Evolutionary conservation across 1,140 invertebrate genomes (phyloP).

Genomic region (Samia ricini): DNA sequence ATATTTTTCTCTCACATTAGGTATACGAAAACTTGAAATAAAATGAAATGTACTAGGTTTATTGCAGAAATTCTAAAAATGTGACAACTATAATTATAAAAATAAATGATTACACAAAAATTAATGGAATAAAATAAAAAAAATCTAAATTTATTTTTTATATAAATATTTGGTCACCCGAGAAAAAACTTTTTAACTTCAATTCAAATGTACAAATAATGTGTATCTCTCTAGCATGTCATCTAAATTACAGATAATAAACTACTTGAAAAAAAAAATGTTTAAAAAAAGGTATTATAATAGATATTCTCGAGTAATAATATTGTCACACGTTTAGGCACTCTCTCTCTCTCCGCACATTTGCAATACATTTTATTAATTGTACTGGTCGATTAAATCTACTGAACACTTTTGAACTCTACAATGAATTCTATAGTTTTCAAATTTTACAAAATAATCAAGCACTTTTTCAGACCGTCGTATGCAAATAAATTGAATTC

Average conservation of each 20-base stretch:
- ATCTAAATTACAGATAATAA: background rate
- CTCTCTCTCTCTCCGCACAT: constrained; percentile 20
- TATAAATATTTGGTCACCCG: constrained; percentile 3
- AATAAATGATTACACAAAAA: background rate
- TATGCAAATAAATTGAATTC: constrained; percentile 11
- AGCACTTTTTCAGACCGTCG: constrained; percentile 59
- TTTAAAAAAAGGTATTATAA: background rate
- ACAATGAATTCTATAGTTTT: constrained; percentile 32
- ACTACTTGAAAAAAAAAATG: background rate
- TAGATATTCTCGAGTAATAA: constrained; percentile 20
- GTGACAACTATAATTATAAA: background rate
- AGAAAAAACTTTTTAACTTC: background rate
- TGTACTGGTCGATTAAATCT: constrained; percentile 46
- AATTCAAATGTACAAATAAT: background rate
- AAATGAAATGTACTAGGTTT: background rate
- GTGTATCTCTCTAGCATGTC: background rate
- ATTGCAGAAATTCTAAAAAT: background rate
- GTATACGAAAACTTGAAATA: background rate
- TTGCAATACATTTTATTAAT: constrained; percentile 26
- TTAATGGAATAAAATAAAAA: background rate
- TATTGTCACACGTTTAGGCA: constrained; percentile 59
- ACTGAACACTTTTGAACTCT: constrained; percentile 50
- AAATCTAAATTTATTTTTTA: background rate
- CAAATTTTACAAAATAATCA: constrained; percentile 37
- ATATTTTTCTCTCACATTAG: background rate